phyloP scores from a whole-genome alignment of 1,140 invertebrate genomes.

The Ruditapes philippinarum region DNA sequence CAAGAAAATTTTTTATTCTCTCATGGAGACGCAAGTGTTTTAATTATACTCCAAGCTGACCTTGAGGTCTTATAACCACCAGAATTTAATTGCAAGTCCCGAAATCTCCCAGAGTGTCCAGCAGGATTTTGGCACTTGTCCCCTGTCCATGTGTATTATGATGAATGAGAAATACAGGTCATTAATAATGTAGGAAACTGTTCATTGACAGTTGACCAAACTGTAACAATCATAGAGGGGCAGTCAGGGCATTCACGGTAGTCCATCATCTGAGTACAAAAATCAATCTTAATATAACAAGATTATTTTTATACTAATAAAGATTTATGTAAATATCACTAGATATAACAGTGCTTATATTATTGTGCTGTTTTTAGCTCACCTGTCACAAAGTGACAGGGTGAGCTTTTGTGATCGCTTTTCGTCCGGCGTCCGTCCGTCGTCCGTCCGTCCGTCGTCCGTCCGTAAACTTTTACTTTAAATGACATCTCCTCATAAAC shows the following conservation, averaged over 20 bases:
- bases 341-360: too few relatives aligned
- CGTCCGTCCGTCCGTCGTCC: too few relatives aligned
- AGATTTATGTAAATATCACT: too few relatives aligned
- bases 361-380: too few relatives aligned
- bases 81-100: background rate
- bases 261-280: conserved; percentile 1
- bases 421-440: too few relatives aligned
- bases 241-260: background rate
- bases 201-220: conserved; percentile 33
- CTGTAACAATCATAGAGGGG: background rate
- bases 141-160: background rate
- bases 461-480: too few relatives aligned
- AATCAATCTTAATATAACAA: background rate
- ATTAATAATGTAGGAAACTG: background rate
- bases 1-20: background rate
- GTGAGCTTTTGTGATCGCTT: too few relatives aligned
- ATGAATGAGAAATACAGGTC: conserved; percentile 12
- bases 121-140: background rate
- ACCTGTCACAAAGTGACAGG: too few relatives aligned
- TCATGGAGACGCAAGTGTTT: background rate
- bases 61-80: background rate
- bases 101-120: background rate
- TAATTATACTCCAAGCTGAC: background rate
- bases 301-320: too few relatives aligned
- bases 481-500: too few relatives aligned